Evolutionary conservation across 2,888 invertebrate species (phyloP).

Genomic region (Brassicogethes aeneus): DNA sequence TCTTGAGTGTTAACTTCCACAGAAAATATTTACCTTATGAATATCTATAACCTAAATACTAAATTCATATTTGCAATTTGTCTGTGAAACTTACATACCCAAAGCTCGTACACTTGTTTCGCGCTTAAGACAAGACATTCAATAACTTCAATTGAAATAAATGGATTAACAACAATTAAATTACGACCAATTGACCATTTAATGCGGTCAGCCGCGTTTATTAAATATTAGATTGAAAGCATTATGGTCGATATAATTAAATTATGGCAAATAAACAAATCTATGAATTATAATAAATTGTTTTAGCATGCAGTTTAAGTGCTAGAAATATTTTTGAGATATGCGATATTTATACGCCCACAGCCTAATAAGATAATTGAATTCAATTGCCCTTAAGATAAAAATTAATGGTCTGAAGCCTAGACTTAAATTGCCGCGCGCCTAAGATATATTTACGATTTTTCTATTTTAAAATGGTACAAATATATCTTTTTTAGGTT

Average conservation of each 20-base stretch:
- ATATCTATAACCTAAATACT: no score
- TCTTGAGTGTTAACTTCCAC: no score
- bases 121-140: conserved; percentile 10
- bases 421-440: neutral
- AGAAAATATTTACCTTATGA: no score
- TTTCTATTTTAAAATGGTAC: neutral
- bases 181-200: conserved; percentile 21
- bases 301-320: conserved; percentile 1
- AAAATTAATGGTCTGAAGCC: neutral
- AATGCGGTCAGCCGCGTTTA: conserved; percentile 11
- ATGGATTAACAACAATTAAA: conserved; percentile 21
- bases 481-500: no score
- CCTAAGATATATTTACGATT: neutral
- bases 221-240: conserved; percentile 13
- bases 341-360: neutral
- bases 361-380: neutral
- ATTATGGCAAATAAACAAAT: conserved; percentile 12
- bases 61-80: no score
- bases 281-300: conserved; percentile 4
- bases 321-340: neutral
- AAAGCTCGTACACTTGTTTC: no score
- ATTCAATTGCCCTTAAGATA: neutral
- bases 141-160: conserved; percentile 19
- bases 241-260: conserved; percentile 18
- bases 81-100: no score